Evolutionary conservation across 2,113 vertebrate species (phyloP).

Genomic region (Ahaetulla prasina): DNA sequence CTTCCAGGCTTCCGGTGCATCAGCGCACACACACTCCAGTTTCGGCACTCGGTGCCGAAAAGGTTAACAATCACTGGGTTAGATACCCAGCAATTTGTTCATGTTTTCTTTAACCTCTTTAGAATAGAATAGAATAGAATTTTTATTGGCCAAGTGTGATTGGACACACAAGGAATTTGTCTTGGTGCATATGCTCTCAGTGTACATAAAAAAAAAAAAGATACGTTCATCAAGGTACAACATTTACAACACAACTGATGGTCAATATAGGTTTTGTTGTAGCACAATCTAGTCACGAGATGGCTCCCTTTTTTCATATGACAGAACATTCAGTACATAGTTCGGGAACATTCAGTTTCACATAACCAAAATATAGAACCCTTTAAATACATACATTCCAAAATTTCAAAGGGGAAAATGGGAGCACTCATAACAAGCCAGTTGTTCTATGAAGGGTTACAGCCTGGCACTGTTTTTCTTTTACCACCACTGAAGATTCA

Average conservation of each 20-base stretch:
- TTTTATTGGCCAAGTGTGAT: no score
- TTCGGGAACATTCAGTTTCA: neutral
- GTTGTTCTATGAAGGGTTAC: neutral
- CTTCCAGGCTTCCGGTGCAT: no score
- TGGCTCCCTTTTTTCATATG: neutral
- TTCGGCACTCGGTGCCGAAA: no score
- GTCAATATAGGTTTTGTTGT: neutral
- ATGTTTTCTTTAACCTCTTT: neutral
- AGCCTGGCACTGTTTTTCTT: no score
- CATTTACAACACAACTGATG: no score
- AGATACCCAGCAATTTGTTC: neutral
- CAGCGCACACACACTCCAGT: fast-evolving
- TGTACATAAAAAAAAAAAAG: no score
- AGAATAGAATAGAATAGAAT: no score
- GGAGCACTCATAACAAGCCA: neutral
- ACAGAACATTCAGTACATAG: neutral
- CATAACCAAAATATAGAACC: neutral
- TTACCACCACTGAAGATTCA: neutral
- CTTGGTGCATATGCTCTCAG: no score
- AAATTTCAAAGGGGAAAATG: neutral
- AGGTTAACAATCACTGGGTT: no score
- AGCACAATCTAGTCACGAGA: neutral
- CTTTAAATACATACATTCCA: neutral
- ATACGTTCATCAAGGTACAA: no score
- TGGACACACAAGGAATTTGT: no score